Evolutionary conservation across 1,140 invertebrate species (phyloP), one percentile per base, ranked within the genome.

Genomic region (Platyscapa corneri): DNA sequence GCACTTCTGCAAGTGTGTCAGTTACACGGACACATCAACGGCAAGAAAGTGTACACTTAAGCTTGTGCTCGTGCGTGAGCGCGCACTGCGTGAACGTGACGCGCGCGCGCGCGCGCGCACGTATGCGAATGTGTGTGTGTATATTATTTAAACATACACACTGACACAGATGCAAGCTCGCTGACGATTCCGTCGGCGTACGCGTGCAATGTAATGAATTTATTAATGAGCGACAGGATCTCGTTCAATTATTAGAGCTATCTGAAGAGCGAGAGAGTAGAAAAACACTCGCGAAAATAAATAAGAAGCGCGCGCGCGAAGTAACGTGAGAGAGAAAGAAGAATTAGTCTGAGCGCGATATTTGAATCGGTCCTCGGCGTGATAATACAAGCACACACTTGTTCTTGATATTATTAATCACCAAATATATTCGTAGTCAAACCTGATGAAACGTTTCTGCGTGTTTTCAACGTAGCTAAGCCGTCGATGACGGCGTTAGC

Each of bases 111-210:
- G 85, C 87, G 84, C 87, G 76, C 64, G 75, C 86, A 88, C 88
- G 76, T 89, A 87, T 90, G 89, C 89, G 49, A 46, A 46, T 46
- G 42, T 46, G 42, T 46, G 42, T 12, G 42, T 12, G 90, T 89
- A 87, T 89, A 88, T 88, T 37, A 72, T 37, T 56, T 82, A 78
- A 60, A 85, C 85, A 90, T 89, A 91, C 90, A 91, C 86, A 88
- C 88, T 86, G 88, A 88, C 90, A 85, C 86, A 86, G 72, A 72
- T 88, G 75, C 88, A 89, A 86, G 88, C 86, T 89, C 86, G 87
- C 83, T 87, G 88, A 88, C 86, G 87, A 82, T 82, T 18, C 67
- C 20, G 18, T 20, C 16, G 32, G 46, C 34, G 34, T 20, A 64
- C 39, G 18, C 56, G 23, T 39, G 67, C 34, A 64, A 65, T 67